Base-by-base conservation (phyloP, 2,797 vertebrate species). In the Sciurus carolinensis region DNA sequence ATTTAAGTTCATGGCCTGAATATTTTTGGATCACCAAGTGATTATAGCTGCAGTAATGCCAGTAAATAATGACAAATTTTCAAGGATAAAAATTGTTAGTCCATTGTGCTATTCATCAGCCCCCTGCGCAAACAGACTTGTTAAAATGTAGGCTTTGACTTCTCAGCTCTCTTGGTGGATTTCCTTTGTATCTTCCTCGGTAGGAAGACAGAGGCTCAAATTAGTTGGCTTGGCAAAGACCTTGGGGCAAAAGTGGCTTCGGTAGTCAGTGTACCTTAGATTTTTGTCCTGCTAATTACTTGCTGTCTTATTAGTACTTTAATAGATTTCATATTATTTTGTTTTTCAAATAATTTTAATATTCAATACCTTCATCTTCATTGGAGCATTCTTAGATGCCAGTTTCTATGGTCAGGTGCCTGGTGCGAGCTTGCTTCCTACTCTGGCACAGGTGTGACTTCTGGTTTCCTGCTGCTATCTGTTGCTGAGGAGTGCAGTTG, bases 41-140 rank as follows among this genome's bases (percentile, higher is more conserved):
- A 17, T 93, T 84, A 26, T 73, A 83, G 72, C 13, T 89, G 17
- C 22, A 76, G 1, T 39, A 50, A 76, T 42, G 33, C 71, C 44
- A 86, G 59, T 28, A 92, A 89, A 33, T 44, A n/a, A 42, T 33
- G 47, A 62, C 44, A 86, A 4, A 92, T 92, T 84, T 88, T 89
- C 59, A 89, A 47, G 62, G 30, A 18, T 54, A 54, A 54, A 80
- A 80, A 54, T 54, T 54, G 18, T 52, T 52, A 1, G 44, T 11
- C 0, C 59, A 69, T 18, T 64, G 44, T 57, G 76, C 39, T 57
- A 7, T 28, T 85, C 15, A 73, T 72, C 33, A 71, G 62, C 39
- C 22, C 67, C 44, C 44, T 47, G 2, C n/a, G 13, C 18, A 33
- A 30, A 15, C 54, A 66, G 14, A 82, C 30, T 26, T 80, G 17